Conservation (phyloP, 2,888 invertebrate genomes). For the Hanleya hanleyi region DNA sequence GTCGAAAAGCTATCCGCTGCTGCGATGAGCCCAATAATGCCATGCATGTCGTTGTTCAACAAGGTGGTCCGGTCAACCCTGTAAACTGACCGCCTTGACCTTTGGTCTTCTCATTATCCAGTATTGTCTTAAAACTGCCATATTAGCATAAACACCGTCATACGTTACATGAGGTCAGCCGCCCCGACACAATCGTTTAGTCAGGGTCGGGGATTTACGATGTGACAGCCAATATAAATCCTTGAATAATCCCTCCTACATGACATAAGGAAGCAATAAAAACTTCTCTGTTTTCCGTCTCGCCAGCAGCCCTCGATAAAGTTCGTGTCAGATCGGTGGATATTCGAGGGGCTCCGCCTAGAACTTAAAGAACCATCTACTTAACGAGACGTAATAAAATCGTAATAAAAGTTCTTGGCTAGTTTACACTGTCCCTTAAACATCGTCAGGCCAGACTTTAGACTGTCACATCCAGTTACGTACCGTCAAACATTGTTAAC, state of each 20-base stretch:
- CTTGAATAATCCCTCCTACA: not conserved
- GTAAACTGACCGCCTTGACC: no score
- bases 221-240: slow-evolving; percentile 4
- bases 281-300: slow-evolving; percentile 3
- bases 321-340: not conserved
- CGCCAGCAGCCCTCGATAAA: not conserved
- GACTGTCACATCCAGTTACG: no score
- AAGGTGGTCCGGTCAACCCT: no score
- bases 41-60: no score
- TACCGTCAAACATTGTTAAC: no score
- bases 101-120: no score
- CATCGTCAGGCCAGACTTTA: not conserved
- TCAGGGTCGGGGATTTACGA: not conserved
- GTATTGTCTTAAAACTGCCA: slow-evolving; percentile 11
- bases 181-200: slow-evolving; percentile 1
- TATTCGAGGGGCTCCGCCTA: no score
- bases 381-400: slow-evolving; percentile 1
- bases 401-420: not conserved
- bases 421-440: slow-evolving; percentile 9
- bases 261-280: slow-evolving; percentile 2
- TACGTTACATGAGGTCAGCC: not conserved
- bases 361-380: slow-evolving; percentile 3
- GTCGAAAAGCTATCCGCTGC: no score
- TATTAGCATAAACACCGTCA: not conserved
- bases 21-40: no score